These are phyloP conservation scores for Dermochelys coriacea DNA, from an alignment of 2,797 vertebrate species.

Conservation along the genomic window DNA sequence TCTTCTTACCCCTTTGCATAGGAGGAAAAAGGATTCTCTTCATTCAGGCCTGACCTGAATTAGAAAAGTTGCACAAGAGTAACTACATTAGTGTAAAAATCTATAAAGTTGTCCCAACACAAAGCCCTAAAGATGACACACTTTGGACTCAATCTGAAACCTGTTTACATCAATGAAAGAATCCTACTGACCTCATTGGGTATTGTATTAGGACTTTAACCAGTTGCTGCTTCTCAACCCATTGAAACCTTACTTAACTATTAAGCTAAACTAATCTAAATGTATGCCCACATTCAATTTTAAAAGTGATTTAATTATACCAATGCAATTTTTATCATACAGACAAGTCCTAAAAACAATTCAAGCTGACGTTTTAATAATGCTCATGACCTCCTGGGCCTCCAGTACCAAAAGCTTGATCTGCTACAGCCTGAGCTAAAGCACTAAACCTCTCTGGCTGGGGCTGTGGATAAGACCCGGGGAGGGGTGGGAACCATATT, in stretches of 20 bases:
- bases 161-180: conserved; percentile 7
- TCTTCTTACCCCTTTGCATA: not conserved
- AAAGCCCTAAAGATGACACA: not conserved
- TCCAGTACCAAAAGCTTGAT: not conserved
- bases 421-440: not conserved
- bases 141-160: not conserved
- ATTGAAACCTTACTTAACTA: not conserved
- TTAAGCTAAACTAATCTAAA: not conserved
- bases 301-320: not conserved
- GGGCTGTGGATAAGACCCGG: not conserved
- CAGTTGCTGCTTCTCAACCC: not conserved
- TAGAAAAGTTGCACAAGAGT: conserved; percentile 38
- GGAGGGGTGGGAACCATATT: not conserved
- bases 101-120: conserved; percentile 29
- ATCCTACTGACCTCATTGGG: not conserved
- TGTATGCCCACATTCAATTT: not conserved
- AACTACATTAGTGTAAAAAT: conserved; percentile 10
- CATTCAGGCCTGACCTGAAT: not conserved
- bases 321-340: not conserved
- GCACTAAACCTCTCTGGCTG: not conserved
- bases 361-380: not conserved
- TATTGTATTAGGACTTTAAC: not conserved
- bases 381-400: not conserved
- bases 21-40: not conserved
- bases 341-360: not conserved